Conservation (phyloP, 2,113 vertebrate species). For the Ciconia maguari region DNA sequence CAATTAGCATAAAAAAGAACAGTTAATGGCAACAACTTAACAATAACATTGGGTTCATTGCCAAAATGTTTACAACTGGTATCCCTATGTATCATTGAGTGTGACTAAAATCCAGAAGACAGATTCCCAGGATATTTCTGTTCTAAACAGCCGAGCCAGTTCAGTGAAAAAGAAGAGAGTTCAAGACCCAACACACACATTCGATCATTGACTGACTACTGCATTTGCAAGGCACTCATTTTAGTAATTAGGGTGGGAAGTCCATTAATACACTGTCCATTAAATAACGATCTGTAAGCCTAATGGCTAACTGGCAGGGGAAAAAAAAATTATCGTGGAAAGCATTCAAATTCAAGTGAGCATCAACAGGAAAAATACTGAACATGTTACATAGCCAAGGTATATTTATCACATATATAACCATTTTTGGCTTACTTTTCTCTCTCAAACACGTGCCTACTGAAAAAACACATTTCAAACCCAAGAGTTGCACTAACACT, state of each 20-base stretch:
- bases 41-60: not conserved
- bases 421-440: not conserved
- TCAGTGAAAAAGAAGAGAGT: not conserved
- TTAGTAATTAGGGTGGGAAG: slow-evolving; percentile 67
- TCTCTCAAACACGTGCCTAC: not conserved
- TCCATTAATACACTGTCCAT: slow-evolving; percentile 67
- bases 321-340: not conserved
- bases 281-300: slow-evolving; percentile 56
- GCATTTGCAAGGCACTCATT: slow-evolving; percentile 66
- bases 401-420: not conserved
- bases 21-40: not conserved
- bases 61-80: not conserved
- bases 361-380: not conserved
- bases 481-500: not conserved
- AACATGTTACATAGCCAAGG: not conserved
- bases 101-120: not conserved
- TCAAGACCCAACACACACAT: slow-evolving; percentile 31
- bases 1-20: not conserved
- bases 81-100: not conserved
- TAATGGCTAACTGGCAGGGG: slow-evolving; percentile 33
- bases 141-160: slow-evolving; percentile 8
- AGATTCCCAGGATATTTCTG: not conserved
- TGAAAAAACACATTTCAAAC: not conserved
- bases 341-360: slow-evolving; percentile 37
- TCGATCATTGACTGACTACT: slow-evolving; percentile 57